phyloP scores from a whole-genome alignment of 2,113 vertebrate species.

The Montifringilla adamsi region DNA sequence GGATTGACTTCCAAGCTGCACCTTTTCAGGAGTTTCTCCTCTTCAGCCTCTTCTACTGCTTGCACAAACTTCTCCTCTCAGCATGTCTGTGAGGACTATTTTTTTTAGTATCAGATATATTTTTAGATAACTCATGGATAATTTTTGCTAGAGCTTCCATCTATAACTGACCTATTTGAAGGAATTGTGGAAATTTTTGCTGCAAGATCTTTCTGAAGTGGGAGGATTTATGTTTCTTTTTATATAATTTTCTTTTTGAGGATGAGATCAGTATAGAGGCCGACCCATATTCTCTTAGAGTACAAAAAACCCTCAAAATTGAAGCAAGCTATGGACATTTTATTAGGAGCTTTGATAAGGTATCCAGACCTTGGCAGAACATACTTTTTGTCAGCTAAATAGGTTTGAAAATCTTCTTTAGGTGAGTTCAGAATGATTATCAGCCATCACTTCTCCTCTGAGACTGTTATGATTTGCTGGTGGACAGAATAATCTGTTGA shows the following conservation, averaged over 20 bases:
- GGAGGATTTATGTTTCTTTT: not conserved
- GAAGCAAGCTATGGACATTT: not conserved
- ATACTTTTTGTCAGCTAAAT: not conserved
- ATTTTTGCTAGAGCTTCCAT: conserved; percentile 12
- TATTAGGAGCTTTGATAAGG: not conserved
- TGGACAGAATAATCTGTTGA: not conserved
- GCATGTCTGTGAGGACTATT: not conserved
- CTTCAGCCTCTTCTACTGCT: not conserved
- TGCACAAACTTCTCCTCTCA: not conserved
- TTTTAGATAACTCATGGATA: conserved; percentile 25
- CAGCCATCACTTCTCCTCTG: not conserved
- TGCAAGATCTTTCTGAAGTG: not conserved
- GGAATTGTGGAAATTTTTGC: not conserved
- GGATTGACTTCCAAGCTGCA: not conserved
- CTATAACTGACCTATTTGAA: conserved; percentile 45
- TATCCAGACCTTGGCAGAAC: not conserved
- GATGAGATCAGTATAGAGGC: not conserved
- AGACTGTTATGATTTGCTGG: not conserved
- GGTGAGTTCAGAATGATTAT: no score
- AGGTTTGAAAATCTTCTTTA: not conserved
- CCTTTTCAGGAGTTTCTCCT: not conserved
- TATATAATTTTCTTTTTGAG: not conserved
- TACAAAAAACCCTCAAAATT: not conserved
- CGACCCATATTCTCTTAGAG: not conserved
- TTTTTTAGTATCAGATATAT: not conserved